phyloP scores from a whole-genome alignment of 2,888 invertebrate species.

The Pogonocherus hispidulus region DNA sequence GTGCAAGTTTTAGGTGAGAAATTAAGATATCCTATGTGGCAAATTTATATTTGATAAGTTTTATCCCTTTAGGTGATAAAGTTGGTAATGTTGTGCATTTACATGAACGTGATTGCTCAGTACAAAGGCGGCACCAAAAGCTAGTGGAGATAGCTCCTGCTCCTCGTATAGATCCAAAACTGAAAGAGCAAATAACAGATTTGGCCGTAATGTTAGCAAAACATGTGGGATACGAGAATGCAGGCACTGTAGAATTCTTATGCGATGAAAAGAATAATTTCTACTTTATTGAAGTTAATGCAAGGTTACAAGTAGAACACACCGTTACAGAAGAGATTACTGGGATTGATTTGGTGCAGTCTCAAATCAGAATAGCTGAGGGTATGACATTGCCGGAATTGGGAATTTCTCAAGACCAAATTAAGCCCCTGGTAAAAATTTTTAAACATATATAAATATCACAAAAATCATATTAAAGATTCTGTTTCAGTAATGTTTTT shows the following conservation, averaged over 20 bases:
- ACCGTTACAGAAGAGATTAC: slow-evolving; percentile 99
- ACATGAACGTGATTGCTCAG: slow-evolving; percentile 98
- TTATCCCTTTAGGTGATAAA: slow-evolving; percentile 80
- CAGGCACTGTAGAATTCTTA: slow-evolving; percentile 98
- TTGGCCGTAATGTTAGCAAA: slow-evolving; percentile 91
- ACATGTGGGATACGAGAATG: slow-evolving; percentile 97
- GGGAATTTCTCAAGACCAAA: slow-evolving; percentile 90
- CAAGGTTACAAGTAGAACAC: slow-evolving; percentile 90
- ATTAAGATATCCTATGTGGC: too few relatives aligned
- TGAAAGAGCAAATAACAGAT: slow-evolving; percentile 88
- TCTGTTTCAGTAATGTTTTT: too few relatives aligned
- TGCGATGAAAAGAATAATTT: slow-evolving; percentile 94
- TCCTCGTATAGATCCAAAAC: slow-evolving; percentile 83
- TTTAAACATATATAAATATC: too few relatives aligned
- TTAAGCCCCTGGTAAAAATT: slow-evolving; percentile 78
- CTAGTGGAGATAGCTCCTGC: slow-evolving; percentile 99
- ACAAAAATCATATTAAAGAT: too few relatives aligned
- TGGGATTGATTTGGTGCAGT: slow-evolving; percentile 97
- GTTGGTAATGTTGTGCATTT: slow-evolving; percentile 97
- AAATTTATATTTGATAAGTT: slow-evolving; percentile 14
- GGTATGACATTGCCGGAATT: slow-evolving; percentile 94
- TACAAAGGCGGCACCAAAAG: slow-evolving; percentile 98
- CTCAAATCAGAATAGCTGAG: slow-evolving; percentile 96
- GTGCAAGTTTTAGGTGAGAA: slow-evolving; percentile 84
- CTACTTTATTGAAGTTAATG: slow-evolving; percentile 99